Conservation (phyloP, 1,140 invertebrate species). For the Battus philenor region DNA sequence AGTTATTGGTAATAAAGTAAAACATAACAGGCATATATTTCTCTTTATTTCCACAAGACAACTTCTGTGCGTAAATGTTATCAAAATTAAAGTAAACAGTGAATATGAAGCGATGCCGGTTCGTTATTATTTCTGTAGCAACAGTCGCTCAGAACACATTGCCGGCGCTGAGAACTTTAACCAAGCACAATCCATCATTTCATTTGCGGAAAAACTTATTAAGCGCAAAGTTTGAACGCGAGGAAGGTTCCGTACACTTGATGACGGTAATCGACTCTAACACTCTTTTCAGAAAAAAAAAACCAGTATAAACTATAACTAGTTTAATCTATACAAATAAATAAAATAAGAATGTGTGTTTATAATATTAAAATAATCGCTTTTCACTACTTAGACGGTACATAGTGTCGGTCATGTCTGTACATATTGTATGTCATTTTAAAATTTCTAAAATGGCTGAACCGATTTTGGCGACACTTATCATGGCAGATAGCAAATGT, state of each 20-base stretch:
- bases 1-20: neutral
- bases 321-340: too few relatives aligned
- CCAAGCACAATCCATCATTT: constrained; percentile 12
- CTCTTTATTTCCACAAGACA: neutral
- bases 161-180: neutral
- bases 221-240: neutral
- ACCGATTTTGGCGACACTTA: too few relatives aligned
- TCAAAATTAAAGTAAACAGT: constrained; percentile 15
- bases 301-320: too few relatives aligned
- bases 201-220: constrained; percentile 8
- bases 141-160: constrained; percentile 7
- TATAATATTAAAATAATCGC: too few relatives aligned
- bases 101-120: neutral
- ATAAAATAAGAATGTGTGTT: too few relatives aligned
- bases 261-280: too few relatives aligned
- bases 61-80: neutral
- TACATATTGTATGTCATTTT: too few relatives aligned
- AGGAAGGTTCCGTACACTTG: neutral
- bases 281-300: too few relatives aligned
- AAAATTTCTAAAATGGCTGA: too few relatives aligned
- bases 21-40: neutral
- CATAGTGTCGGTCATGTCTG: too few relatives aligned
- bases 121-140: constrained; percentile 8
- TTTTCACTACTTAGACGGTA: too few relatives aligned
- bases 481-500: too few relatives aligned